These are phyloP conservation scores for Leiothrix lutea DNA, from an alignment of 2,113 vertebrate species.

Conservation along the genomic window DNA sequence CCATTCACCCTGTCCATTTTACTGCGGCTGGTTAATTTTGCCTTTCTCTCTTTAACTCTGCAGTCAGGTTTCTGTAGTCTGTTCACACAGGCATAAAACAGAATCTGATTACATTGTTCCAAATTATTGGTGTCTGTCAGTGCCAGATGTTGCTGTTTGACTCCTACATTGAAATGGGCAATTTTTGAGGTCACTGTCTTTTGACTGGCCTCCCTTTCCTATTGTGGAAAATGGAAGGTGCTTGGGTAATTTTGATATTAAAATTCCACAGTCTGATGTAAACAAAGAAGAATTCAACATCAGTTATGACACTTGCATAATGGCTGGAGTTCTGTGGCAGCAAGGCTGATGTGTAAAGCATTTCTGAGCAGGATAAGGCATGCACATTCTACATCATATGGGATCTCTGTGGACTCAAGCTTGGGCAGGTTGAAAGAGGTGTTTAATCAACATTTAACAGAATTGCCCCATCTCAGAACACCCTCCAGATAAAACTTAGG, in stretches of 20 bases:
- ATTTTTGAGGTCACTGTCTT: background rate
- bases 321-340: background rate
- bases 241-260: background rate
- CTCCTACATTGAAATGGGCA: background rate
- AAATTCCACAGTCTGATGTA: background rate
- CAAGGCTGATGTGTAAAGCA: background rate
- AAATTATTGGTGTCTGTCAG: background rate
- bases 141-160: background rate
- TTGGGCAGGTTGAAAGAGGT: background rate
- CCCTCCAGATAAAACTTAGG: background rate
- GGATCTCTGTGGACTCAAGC: background rate
- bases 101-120: background rate
- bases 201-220: background rate
- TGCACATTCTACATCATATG: background rate
- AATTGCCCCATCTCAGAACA: background rate
- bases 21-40: background rate
- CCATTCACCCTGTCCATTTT: background rate
- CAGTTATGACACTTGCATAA: background rate
- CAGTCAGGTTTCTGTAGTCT: background rate
- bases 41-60: background rate
- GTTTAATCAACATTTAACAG: background rate
- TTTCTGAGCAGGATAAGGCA: constrained; percentile 29
- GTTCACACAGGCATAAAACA: background rate
- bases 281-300: background rate
- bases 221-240: background rate